Conservation (phyloP, 2,113 vertebrate genomes). For the Neomonachus schauinslandi region DNA sequence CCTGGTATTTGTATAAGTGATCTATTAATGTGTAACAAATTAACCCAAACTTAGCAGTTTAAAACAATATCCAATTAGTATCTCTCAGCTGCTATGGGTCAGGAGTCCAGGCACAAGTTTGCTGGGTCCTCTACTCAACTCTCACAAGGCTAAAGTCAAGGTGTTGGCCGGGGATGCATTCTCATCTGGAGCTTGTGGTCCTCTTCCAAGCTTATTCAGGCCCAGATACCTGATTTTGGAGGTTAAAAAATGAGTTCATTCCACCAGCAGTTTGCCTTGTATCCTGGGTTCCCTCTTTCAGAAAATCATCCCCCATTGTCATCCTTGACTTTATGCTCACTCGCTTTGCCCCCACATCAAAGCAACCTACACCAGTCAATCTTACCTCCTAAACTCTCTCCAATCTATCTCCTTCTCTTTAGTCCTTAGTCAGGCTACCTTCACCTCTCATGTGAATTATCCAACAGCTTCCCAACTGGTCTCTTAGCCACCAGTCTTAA, state of each 20-base stretch:
- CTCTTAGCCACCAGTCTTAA: constrained; percentile 3
- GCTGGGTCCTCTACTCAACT: neutral
- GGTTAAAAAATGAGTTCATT: neutral
- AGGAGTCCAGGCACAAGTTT: neutral
- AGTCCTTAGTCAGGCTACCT: neutral
- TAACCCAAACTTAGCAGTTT: constrained; percentile 14
- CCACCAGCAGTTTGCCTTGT: neutral
- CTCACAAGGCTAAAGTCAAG: neutral
- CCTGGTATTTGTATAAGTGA: constrained; percentile 6
- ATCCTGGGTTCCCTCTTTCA: neutral
- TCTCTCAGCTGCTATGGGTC: neutral
- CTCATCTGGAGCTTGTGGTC: neutral
- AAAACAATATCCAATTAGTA: neutral
- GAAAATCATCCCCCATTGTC: neutral
- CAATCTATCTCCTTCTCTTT: neutral
- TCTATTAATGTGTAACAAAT: neutral
- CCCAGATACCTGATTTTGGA: neutral
- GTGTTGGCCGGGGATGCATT: neutral
- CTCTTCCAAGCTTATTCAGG: neutral
- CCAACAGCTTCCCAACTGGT: neutral
- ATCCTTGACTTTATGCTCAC: neutral
- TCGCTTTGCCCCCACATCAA: neutral
- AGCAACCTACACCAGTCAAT: neutral
- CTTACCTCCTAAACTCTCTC: neutral
- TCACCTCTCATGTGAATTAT: constrained; percentile 22